phyloP scores from a whole-genome alignment of 53 echinoderm and acorn worm genomes.

The Arbacia lixula region DNA sequence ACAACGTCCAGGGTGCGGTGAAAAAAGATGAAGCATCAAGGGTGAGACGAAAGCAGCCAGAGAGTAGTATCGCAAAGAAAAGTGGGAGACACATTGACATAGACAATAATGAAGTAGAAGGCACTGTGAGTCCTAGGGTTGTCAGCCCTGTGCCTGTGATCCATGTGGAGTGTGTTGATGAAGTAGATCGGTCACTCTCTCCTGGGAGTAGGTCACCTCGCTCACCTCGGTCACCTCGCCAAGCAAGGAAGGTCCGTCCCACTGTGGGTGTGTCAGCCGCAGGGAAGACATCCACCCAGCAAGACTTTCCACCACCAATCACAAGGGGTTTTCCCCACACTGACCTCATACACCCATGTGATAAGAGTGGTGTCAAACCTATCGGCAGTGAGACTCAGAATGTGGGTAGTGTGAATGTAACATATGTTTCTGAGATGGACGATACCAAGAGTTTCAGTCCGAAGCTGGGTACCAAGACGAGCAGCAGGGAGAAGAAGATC shows the following conservation, averaged over 20 bases:
- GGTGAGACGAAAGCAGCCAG: background rate
- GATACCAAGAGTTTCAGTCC: background rate
- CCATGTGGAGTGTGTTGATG: conserved; percentile 39
- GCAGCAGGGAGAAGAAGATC: background rate
- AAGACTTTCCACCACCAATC: conserved; percentile 65
- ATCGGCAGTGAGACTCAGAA: background rate
- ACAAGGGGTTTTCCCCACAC: conserved; percentile 66
- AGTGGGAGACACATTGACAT: background rate
- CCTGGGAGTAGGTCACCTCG: conserved; percentile 39
- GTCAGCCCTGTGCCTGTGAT: conserved; percentile 39
- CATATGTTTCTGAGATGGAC: conserved; percentile 14
- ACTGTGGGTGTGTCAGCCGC: background rate
- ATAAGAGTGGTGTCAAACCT: background rate
- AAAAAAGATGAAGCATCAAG: conserved; percentile 10
- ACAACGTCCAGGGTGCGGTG: conserved; percentile 27
- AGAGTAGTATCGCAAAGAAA: background rate
- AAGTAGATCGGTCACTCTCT: conserved; percentile 15
- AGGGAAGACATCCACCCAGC: conserved; percentile 8
- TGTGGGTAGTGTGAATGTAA: background rate
- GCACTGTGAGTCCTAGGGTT: background rate
- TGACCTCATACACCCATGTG: conserved; percentile 26
- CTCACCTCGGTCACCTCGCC: conserved; percentile 33
- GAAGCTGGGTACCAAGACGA: background rate
- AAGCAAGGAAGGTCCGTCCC: conserved; percentile 23
- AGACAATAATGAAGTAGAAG: background rate